phyloP scores from a whole-genome alignment of 2,888 invertebrate genomes.

The Limnephilus lunatus region DNA sequence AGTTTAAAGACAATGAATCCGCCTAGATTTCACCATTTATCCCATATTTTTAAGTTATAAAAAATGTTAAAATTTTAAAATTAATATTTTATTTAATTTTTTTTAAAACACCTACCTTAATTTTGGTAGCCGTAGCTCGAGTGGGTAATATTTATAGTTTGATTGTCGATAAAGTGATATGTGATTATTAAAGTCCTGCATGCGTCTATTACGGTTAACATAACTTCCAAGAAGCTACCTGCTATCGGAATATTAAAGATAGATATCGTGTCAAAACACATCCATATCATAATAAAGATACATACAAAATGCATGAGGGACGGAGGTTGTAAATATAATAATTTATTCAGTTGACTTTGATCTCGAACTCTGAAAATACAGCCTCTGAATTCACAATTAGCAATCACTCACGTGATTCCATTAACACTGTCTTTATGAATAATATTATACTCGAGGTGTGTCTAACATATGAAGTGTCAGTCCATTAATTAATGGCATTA shows the following conservation, averaged over 20 bases:
- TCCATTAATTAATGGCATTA: background rate
- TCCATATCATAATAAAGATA: slow-evolving; percentile 17
- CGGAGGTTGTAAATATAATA: background rate
- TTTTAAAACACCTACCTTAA: no score
- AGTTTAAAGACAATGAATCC: no score
- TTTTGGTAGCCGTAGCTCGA: no score
- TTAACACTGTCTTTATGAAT: slow-evolving; percentile 39
- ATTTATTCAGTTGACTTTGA: slow-evolving; percentile 52
- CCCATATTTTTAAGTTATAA: no score
- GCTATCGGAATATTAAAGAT: background rate
- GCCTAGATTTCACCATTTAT: no score
- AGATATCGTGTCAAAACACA: background rate
- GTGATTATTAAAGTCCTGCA: no score
- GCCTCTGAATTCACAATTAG: slow-evolving; percentile 33
- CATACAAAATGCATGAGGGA: background rate
- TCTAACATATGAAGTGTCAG: slow-evolving; percentile 26
- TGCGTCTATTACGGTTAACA: no score
- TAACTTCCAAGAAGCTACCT: background rate
- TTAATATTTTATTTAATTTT: no score
- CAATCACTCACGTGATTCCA: slow-evolving; percentile 43
- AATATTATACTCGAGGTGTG: slow-evolving; percentile 4
- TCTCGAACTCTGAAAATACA: slow-evolving; percentile 37
- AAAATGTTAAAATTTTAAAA: no score
- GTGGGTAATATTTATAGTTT: no score
- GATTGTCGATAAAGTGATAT: background rate